phyloP scores from a whole-genome alignment of 1,140 invertebrate species.

The Drosophila ficusphila region DNA sequence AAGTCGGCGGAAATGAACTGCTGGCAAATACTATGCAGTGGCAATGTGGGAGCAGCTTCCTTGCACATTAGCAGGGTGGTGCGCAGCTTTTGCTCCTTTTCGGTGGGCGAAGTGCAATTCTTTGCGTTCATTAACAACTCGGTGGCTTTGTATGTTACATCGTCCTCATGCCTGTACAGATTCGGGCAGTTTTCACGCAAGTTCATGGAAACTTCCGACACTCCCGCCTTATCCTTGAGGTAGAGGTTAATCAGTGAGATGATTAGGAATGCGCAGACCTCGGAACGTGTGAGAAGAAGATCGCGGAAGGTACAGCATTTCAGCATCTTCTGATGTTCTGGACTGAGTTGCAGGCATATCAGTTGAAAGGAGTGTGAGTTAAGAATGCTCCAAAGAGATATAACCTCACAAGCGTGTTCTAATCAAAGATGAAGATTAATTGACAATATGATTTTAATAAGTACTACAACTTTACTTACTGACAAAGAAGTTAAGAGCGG shows the following conservation, averaged over 20 bases:
- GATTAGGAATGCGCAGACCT: slow-evolving; percentile 91
- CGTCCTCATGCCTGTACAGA: slow-evolving; percentile 97
- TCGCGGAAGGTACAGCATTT: slow-evolving; percentile 90
- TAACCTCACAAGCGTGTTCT: slow-evolving; percentile 93
- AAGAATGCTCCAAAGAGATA: slow-evolving; percentile 97
- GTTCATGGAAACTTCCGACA: slow-evolving; percentile 94
- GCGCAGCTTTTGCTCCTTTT: slow-evolving; percentile 89
- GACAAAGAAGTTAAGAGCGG: slow-evolving; percentile 91
- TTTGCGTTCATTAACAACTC: slow-evolving; percentile 94
- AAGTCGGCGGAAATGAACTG: slow-evolving; percentile 90
- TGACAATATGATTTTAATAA: neutral
- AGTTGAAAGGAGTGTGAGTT: slow-evolving; percentile 96
- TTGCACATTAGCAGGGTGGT: slow-evolving; percentile 94
- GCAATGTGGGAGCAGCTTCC: slow-evolving; percentile 82
- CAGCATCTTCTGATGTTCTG: slow-evolving; percentile 86
- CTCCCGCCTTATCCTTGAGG: slow-evolving; percentile 96
- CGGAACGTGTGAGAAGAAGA: slow-evolving; percentile 92
- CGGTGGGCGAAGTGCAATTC: slow-evolving; percentile 87
- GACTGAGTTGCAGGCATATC: slow-evolving; percentile 88
- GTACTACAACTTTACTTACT: slow-evolving; percentile 70
- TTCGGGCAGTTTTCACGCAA: slow-evolving; percentile 96
- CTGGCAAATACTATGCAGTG: slow-evolving; percentile 80
- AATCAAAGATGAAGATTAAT: neutral
- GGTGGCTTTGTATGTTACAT: slow-evolving; percentile 96
- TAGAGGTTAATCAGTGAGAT: slow-evolving; percentile 93